Evolutionary conservation across 2,113 vertebrate genomes (phyloP), one percentile per base, ranked within the genome.

Genomic region (Thymallus thymallus): DNA sequence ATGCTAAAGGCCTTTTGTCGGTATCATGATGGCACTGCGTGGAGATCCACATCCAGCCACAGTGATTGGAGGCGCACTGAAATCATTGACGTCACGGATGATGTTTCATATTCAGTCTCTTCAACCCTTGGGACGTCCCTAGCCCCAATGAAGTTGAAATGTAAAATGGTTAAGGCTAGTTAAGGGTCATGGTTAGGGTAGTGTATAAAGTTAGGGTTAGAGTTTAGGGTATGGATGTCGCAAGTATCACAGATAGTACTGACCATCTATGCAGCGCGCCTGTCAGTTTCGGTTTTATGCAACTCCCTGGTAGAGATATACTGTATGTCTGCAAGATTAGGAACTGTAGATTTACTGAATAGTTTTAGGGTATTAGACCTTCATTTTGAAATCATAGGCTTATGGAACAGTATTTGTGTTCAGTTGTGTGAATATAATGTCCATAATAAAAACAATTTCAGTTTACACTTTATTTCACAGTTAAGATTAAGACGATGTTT

Each of bases 81-180:
- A 32, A 16, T 5, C 9, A 10, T 5, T 89, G 90, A 92, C 90
- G 91, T 92, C 84, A 92, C 62, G 1, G 0, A 41, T 10, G 35
- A 41, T 22, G 55, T 30, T 66, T 13, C 4, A 35, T 26, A 1
- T 24, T 12, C 3, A 41, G 35, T 12, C 9, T 41, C 35, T 41
- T 41, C 35, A 10, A 12, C 10, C 35, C 9, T 41, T 41, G 9
- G 35, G 35, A 10, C 35, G 35, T 41, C 35, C 35, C 35, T 41
- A 41, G n/a, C 35, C 2, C 9, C 9, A 41, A 41, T 41, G 9
- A 41, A 12, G 35, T 41, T 41, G 35, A 41, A 41, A 41, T 41
- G 35, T 41, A 41, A 9, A 32, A 32, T 32, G 32, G 1, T 32
- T 41, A 41, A 10, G 35, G 35, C 3, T 41, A 41, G 9, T 41